Percentiles rank a stretch among this genome's conserved stretches.
Evolutionary conservation across 2,113 vertebrate species (phyloP).

Genomic region (Cochlearius cochlearius): DNA sequence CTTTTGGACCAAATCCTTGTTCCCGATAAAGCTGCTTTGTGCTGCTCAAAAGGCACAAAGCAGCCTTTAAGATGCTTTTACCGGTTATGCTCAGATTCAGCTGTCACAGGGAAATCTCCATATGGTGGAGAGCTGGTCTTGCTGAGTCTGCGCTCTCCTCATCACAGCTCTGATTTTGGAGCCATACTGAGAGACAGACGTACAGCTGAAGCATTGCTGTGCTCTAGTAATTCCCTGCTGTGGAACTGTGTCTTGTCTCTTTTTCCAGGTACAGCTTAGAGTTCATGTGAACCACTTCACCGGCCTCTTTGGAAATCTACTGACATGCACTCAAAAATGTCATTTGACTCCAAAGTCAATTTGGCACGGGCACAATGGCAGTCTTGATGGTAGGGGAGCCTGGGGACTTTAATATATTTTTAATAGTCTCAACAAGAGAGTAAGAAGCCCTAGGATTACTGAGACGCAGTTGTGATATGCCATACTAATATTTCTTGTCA

Average conservation of each 20-base stretch:
- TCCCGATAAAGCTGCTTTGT: constrained; percentile 9
- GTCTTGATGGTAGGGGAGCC: background rate
- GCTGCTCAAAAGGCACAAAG: background rate
- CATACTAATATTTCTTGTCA: background rate
- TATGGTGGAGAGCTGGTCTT: background rate
- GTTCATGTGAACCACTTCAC: background rate
- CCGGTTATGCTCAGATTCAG: background rate
- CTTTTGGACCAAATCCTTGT: constrained; percentile 15
- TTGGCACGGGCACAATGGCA: background rate
- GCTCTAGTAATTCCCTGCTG: background rate
- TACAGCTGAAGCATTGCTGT: background rate
- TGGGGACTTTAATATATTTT: background rate
- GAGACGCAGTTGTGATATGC: background rate
- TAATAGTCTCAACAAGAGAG: background rate
- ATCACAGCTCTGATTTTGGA: constrained; percentile 4
- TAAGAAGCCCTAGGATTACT: background rate
- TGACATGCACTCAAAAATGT: background rate
- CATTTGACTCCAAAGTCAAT: background rate
- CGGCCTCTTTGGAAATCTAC: background rate
- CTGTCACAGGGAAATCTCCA: constrained; percentile 38
- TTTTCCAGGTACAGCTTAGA: background rate
- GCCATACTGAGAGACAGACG: background rate
- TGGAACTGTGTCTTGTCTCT: background rate
- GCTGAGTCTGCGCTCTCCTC: constrained; percentile 12
- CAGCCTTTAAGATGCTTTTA: constrained; percentile 11